Percentiles rank a stretch among this genome's conserved stretches.
These are phyloP conservation scores for Dicyrtoma fusca DNA, from an alignment of 2,888 invertebrate genomes.

Conservation along the genomic window DNA sequence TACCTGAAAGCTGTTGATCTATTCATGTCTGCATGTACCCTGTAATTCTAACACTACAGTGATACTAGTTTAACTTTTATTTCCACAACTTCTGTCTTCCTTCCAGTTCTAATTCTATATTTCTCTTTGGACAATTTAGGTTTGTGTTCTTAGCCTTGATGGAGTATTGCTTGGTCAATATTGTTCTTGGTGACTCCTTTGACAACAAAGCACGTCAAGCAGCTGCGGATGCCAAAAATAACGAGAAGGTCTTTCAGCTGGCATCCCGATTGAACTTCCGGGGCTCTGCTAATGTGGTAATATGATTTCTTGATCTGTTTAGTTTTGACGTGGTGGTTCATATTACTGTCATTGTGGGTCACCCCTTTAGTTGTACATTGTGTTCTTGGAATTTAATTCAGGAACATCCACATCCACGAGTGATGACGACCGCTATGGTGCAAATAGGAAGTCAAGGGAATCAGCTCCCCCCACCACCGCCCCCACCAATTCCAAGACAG, in stretches of 20 bases:
- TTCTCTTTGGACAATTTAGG: constrained; percentile 60
- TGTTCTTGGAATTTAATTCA: not conserved
- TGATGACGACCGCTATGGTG: constrained; percentile 33
- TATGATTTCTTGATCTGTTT: too few relatives aligned
- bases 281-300: constrained; percentile 40
- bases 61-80: not conserved
- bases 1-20: constrained; percentile 91
- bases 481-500: constrained; percentile 57
- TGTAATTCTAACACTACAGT: constrained; percentile 64
- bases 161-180: constrained; percentile 90
- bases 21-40: constrained; percentile 89
- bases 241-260: constrained; percentile 48
- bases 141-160: constrained; percentile 92
- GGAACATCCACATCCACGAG: constrained; percentile 33
- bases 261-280: constrained; percentile 53
- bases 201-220: constrained; percentile 58
- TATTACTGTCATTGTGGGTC: too few relatives aligned
- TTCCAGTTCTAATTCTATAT: too few relatives aligned
- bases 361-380: not conserved
- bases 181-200: constrained; percentile 75
- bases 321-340: too few relatives aligned
- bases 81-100: too few relatives aligned
- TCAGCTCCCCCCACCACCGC: constrained; percentile 58
- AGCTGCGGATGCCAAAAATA: constrained; percentile 38
- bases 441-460: constrained; percentile 30